phyloP scores from a whole-genome alignment of 2,888 invertebrate genomes.

The Zaprionus obscuricornis region DNA sequence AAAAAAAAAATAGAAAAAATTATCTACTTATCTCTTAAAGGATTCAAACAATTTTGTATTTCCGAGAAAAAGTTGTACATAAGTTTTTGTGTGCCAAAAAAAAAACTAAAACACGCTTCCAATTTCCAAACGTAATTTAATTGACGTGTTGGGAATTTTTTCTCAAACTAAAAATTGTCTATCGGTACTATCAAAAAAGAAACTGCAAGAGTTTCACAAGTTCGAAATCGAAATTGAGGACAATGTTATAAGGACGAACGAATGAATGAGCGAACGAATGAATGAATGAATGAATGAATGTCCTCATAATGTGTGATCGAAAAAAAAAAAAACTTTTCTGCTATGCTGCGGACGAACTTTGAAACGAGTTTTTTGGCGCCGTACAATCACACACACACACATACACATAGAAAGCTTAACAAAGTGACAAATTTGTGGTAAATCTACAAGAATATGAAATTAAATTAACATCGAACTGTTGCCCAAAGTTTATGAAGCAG shows the following conservation, averaged over 20 bases:
- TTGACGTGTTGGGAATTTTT: constrained; percentile 32
- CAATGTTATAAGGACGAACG: no score
- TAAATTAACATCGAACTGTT: constrained; percentile 66
- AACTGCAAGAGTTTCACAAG: no score
- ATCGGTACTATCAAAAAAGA: no score
- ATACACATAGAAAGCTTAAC: constrained; percentile 44
- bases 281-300: constrained; percentile 43
- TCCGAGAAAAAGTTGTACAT: no score
- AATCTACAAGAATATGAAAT: constrained; percentile 64
- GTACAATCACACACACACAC: constrained; percentile 15
- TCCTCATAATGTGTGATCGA: constrained; percentile 56
- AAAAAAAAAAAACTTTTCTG: constrained; percentile 42
- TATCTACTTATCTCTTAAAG: no score
- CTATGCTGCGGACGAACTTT: constrained; percentile 40
- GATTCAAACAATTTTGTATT: no score
- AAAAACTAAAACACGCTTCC: constrained; percentile 2
- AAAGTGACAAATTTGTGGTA: constrained; percentile 64
- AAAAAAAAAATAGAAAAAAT: no score
- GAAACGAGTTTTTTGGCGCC: constrained; percentile 39
- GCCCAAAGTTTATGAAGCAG: constrained; percentile 47
- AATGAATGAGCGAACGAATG: no score
- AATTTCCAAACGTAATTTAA: constrained; percentile 32
- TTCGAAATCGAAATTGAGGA: no score
- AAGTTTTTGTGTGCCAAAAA: not conserved
- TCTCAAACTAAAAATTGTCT: no score